Base-by-base conservation (phyloP, 2,113 vertebrate species). In the Hemicordylus capensis region DNA sequence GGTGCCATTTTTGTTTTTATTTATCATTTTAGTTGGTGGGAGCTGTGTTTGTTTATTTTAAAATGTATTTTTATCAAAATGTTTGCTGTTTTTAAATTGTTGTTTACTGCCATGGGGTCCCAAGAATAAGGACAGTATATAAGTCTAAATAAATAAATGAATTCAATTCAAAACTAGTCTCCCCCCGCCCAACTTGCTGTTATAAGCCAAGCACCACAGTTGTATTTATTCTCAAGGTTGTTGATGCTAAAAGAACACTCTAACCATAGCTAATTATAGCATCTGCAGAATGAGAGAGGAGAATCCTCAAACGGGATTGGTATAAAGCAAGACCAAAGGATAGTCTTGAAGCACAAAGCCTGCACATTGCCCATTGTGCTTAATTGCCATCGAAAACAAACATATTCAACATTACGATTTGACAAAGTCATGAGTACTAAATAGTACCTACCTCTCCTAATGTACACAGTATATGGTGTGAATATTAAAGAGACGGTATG, bases 201-300 rank as follows among this genome's bases (percentile, higher is more conserved):
- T 64, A 70, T 66, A 77, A 77, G 11, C 7, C 54, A 72, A 70
- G 64, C 12, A 48, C 20, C 54, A 63, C 51, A 72, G 80, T 77
- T 77, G 26, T 42, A n/a, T 83, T 87, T 83, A 77, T 82, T 87
- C 64, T 83, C 80, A 83, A 78, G 74, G 64, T 76, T 87, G 80
- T 72, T 87, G 66, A 87, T 78, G 31, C 56, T 78, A 77, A 83
- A 83, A 73, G 54, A 83, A n/a, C 74, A 83, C 75, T 83, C 22
- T 85, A 31, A 51, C 83, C 80, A 83, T 12, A 20, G 66, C 64
- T 83, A 87, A 87, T 78, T 87, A 87, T 78, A 83, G 85, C 48
- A 61, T 77, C 54, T 79, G 64, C 42, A 46, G 34, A 82, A 82
- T 31, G 61, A 51, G 42, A 87, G 26, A 77, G 39, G 8, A 42